phyloP scores from a whole-genome alignment of 2,113 vertebrate species.

The Desmodus rotundus region DNA sequence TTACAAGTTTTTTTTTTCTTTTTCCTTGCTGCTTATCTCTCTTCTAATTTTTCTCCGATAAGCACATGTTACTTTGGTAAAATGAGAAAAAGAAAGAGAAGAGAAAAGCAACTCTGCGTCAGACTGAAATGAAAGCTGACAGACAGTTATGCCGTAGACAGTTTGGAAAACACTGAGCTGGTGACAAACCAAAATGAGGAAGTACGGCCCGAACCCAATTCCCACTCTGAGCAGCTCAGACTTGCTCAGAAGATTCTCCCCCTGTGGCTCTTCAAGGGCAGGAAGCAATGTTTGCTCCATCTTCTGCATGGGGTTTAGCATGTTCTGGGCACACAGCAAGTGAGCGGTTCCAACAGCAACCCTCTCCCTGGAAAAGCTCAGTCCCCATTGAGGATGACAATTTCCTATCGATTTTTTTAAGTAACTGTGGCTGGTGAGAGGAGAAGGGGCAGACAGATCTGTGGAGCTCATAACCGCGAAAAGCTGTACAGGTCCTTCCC shows the following conservation, averaged over 20 bases:
- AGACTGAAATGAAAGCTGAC: not conserved
- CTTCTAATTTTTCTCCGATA: slow-evolving; percentile 35
- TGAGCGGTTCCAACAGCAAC: accelerated
- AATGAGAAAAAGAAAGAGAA: not conserved
- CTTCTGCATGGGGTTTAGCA: not conserved
- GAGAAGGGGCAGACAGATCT: not conserved
- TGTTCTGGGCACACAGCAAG: accelerated
- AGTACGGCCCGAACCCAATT: not conserved
- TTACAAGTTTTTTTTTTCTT: not conserved
- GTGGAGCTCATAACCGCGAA: not conserved
- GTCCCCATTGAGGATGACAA: not conserved
- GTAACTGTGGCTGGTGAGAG: not conserved
- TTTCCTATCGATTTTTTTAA: not conserved
- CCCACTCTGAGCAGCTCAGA: accelerated
- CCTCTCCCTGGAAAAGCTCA: not conserved
- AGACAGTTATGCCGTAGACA: not conserved
- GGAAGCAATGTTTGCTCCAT: not conserved
- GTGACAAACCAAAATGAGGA: not conserved
- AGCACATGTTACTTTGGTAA: slow-evolving; percentile 39
- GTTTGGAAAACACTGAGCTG: not conserved
- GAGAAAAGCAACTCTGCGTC: not conserved
- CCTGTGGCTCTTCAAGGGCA: not conserved
- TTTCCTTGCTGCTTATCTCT: not conserved
- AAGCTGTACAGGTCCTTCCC: not conserved
- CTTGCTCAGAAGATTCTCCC: not conserved